phyloP scores from a whole-genome alignment of 2,797 vertebrate genomes.

The Artibeus jamaicensis region DNA sequence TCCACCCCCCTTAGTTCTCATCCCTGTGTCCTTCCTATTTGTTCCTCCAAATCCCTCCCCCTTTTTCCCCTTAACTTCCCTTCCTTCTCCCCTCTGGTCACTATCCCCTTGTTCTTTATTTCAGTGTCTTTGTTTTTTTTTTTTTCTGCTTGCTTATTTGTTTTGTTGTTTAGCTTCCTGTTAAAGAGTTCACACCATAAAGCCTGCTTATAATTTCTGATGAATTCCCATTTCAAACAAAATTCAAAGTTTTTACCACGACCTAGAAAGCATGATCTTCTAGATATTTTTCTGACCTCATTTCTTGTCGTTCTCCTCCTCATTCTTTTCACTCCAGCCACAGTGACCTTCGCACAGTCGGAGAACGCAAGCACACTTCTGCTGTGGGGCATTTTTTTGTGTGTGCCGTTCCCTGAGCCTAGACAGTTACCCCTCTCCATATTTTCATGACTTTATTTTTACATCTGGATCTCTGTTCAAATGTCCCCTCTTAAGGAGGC shows the following conservation, averaged over 20 bases:
- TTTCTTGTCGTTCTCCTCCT: background rate
- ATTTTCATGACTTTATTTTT: background rate
- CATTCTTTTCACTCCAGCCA: background rate
- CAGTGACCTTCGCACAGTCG: background rate
- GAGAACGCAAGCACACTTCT: background rate
- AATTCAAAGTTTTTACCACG: slow-evolving; percentile 7
- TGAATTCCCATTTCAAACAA: slow-evolving; percentile 26
- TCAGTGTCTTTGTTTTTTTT: too few relatives aligned
- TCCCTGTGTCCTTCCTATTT: too few relatives aligned
- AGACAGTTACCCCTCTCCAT: background rate
- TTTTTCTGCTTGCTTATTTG: too few relatives aligned
- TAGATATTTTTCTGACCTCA: background rate
- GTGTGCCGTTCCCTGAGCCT: background rate
- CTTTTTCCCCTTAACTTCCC: too few relatives aligned
- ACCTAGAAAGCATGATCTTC: background rate
- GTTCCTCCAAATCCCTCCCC: too few relatives aligned
- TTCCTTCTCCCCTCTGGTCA: too few relatives aligned
- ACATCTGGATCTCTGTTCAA: background rate
- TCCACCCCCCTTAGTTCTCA: too few relatives aligned
- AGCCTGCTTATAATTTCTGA: slow-evolving; percentile 1
- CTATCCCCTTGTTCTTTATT: too few relatives aligned
- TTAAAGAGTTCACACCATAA: too few relatives aligned
- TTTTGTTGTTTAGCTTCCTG: too few relatives aligned
- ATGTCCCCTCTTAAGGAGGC: background rate
- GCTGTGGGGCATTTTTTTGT: background rate